These are phyloP conservation scores for Cryptocheilus praepositus DNA, from an alignment of 2,888 invertebrate genomes.

Conservation along the genomic window DNA sequence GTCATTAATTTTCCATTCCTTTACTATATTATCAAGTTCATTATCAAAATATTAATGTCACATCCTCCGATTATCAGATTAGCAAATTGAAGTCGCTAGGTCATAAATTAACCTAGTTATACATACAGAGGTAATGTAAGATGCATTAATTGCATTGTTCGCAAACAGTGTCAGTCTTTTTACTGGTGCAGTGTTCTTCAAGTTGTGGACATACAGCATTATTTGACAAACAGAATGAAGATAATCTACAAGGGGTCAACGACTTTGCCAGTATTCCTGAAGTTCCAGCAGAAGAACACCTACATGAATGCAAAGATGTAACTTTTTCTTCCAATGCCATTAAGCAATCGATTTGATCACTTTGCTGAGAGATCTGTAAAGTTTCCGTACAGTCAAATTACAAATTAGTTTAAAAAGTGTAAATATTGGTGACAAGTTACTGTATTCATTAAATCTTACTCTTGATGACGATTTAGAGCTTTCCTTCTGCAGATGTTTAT, in stretches of 20 bases:
- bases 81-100: not conserved
- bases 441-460: not conserved
- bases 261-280: too few species aligned
- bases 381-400: not conserved
- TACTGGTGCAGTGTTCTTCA: too few species aligned
- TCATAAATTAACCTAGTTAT: too few species aligned
- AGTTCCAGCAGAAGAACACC: too few species aligned
- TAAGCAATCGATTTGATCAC: not conserved
- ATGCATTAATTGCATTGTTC: too few species aligned
- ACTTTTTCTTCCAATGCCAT: not conserved
- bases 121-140: too few species aligned
- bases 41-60: not conserved
- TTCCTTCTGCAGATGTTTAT: not conserved
- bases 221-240: too few species aligned
- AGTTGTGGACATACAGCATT: too few species aligned
- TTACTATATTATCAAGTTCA: not conserved
- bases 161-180: too few species aligned
- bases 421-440: not conserved
- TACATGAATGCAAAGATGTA: too few species aligned
- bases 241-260: too few species aligned
- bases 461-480: not conserved
- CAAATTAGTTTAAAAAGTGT: not conserved
- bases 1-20: not conserved
- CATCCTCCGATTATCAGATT: not conserved
- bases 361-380: not conserved